Evolutionary conservation across 1,140 invertebrate genomes (phyloP).

Genomic region (Myzus persicae): DNA sequence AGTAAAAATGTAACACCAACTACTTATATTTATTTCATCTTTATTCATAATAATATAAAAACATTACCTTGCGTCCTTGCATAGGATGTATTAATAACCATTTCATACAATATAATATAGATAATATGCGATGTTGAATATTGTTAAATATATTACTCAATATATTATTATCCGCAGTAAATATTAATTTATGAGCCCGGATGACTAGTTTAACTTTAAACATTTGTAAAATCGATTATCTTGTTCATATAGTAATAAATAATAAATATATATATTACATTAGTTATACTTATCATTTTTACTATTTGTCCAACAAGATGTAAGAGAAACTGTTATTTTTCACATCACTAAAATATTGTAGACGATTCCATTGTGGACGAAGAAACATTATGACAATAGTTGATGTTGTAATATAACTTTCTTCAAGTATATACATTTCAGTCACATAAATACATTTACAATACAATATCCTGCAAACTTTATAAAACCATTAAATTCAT

Average conservation of each 20-base stretch:
- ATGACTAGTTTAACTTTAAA: neutral
- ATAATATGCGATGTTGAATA: too few species aligned
- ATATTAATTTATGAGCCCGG: neutral
- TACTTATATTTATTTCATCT: too few species aligned
- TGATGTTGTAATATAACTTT: conserved; percentile 3
- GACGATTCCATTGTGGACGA: neutral
- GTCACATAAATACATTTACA: neutral
- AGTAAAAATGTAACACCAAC: too few species aligned
- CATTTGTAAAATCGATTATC: neutral
- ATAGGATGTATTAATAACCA: too few species aligned
- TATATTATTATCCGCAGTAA: neutral
- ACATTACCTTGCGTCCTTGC: too few species aligned
- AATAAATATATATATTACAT: neutral
- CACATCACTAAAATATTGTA: neutral
- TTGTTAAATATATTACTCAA: neutral
- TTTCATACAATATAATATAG: too few species aligned
- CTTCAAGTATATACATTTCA: neutral
- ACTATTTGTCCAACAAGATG: neutral
- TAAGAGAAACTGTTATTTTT: neutral
- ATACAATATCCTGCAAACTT: neutral
- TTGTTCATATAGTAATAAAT: neutral
- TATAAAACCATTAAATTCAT: neutral
- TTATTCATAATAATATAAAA: too few species aligned
- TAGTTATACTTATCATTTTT: neutral
- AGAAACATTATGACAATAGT: neutral